Conservation (phyloP, 2,888 invertebrate genomes). For the Amblyjoppa fuscipennis region DNA sequence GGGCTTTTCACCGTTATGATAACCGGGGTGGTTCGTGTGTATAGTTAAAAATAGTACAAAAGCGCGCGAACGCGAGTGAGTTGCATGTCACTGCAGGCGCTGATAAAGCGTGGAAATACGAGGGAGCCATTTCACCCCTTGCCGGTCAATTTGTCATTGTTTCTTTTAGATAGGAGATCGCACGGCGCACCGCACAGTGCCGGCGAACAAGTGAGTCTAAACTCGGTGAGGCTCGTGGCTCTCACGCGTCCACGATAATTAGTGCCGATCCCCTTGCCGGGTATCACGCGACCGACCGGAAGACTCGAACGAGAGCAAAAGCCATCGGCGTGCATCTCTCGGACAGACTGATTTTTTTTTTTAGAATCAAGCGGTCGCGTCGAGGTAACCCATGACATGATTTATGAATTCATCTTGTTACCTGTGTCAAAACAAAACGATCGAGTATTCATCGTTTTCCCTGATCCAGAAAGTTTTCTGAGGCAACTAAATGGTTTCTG, state of each 20-base stretch:
- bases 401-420: too few species aligned
- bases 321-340: not conserved
- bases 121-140: slow-evolving; percentile 48
- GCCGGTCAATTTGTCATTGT: slow-evolving; percentile 77
- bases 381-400: too few species aligned
- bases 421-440: too few species aligned
- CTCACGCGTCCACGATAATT: slow-evolving; percentile 56
- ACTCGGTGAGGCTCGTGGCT: slow-evolving; percentile 50
- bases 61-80: slow-evolving; percentile 69
- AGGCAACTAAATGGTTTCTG: too few species aligned
- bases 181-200: slow-evolving; percentile 6
- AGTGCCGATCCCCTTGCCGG: slow-evolving; percentile 27
- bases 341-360: not conserved
- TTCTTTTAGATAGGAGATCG: slow-evolving; percentile 68
- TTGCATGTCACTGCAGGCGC: slow-evolving; percentile 72
- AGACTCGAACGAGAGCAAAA: slow-evolving; percentile 1
- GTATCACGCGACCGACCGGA: slow-evolving; percentile 10
- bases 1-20: slow-evolving; percentile 28
- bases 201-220: slow-evolving; percentile 43
- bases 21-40: slow-evolving; percentile 26
- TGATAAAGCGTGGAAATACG: slow-evolving; percentile 72
- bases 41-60: slow-evolving; percentile 34
- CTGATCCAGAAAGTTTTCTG: too few species aligned
- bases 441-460: too few species aligned
- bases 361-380: too few species aligned